Evolutionary conservation across 2,113 vertebrate genomes (phyloP), one percentile per base, ranked within the genome.

Genomic region (Aramus guarauna): DNA sequence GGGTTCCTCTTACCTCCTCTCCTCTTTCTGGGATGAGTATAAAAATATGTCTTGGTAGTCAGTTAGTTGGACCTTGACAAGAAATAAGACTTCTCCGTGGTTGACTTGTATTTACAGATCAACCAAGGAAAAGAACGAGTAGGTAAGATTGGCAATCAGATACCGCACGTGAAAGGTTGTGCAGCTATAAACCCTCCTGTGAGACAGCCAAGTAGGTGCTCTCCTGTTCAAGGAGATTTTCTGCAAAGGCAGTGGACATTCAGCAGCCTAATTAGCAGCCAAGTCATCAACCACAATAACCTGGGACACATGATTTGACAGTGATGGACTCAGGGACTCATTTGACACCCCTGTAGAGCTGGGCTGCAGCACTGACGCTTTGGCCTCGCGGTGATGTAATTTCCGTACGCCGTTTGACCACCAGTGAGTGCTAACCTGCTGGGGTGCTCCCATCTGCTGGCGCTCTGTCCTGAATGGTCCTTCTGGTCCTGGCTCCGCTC

Each of bases 401-500:
- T 88, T 76, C 41, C 55, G 41, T 9, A 3, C 12, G 5, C 67
- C 36, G 67, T 48, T 60, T 39, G 71, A 88, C 29, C 36, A 64
- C 5, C 17, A 20, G 59, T 6, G 11, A 53, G 34, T 21, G 32
- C 26, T 69, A 10, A 22, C 36, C 69, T 68, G 43, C 39, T 12
- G 13, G 63, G n/a, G 22, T 58, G 63, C 41, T 85, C 77, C 76
- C 32, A 6, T 68, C 66, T 77, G 64, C 79, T 41, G 32, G 9
- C 41, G 6, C 45, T 0, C 0, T 36, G 32, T 59, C 84, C 50
- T 71, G 37, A 7, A 2, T 23, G 0, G 0, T 37, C 59, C 63
- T 45, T 26, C 52, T 41, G 6, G 11, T 19, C 2, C 41, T 18
- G 30, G 19, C 23, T 67, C 5, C 1, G 9, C 43, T 74, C 53